Evolutionary conservation across 1,140 invertebrate species (phyloP).

Genomic region (Campoletis sonorensis): DNA sequence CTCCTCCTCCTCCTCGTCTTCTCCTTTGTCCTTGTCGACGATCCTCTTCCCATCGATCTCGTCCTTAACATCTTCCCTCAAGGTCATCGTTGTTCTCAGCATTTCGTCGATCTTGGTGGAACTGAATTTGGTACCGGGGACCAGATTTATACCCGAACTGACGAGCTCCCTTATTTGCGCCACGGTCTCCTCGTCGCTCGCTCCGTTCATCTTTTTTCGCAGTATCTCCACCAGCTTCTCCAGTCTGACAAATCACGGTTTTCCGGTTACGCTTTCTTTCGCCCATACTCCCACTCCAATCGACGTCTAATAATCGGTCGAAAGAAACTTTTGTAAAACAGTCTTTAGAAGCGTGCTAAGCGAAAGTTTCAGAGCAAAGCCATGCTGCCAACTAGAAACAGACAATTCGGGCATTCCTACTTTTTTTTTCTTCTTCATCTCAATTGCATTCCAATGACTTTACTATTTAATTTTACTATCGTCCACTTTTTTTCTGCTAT

Average conservation of each 20-base stretch:
- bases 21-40: slow-evolving; percentile 39
- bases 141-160: slow-evolving; percentile 41
- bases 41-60: slow-evolving; percentile 30
- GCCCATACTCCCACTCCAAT: slow-evolving; percentile 43
- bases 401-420: slow-evolving; percentile 42
- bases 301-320: slow-evolving; percentile 58
- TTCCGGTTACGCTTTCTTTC: slow-evolving; percentile 64
- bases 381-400: slow-evolving; percentile 65
- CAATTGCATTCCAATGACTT: not conserved
- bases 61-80: not conserved
- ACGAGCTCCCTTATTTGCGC: slow-evolving; percentile 54
- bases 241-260: slow-evolving; percentile 73
- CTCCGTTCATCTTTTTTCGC: slow-evolving; percentile 65
- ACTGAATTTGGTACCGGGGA: slow-evolving; percentile 5
- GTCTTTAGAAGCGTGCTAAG: slow-evolving; percentile 65
- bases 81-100: slow-evolving; percentile 36
- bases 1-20: slow-evolving; percentile 51
- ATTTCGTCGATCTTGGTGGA: slow-evolving; percentile 22
- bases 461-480: too few relatives aligned
- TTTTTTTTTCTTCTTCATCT: slow-evolving; percentile 39
- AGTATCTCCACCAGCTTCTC: slow-evolving; percentile 71
- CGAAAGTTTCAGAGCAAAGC: slow-evolving; percentile 62
- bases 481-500: too few relatives aligned
- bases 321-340: slow-evolving; percentile 60
- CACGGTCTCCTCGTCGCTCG: slow-evolving; percentile 49